Percentiles rank a stretch among this genome's conserved stretches.
phyloP scores from a whole-genome alignment of 2,888 invertebrate species.

The Dicyrtoma fusca region DNA sequence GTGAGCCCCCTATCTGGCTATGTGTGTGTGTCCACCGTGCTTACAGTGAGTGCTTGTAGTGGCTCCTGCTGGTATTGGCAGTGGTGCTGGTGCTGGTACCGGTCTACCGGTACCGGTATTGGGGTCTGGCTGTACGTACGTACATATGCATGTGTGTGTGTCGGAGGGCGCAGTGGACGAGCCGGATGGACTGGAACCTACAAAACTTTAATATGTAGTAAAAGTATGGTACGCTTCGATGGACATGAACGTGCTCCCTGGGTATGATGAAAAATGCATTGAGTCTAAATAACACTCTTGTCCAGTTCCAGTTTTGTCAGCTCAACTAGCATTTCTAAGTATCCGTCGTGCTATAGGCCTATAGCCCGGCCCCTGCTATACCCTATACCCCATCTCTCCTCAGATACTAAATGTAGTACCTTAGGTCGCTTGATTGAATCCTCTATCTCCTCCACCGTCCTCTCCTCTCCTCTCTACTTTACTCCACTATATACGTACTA shows the following conservation, averaged over 20 bases:
- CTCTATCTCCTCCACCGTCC: too few relatives aligned
- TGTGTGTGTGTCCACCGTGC: too few relatives aligned
- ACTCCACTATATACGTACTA: too few relatives aligned
- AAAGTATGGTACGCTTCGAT: conserved; percentile 21
- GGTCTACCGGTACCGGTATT: too few relatives aligned
- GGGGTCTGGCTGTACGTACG: not conserved
- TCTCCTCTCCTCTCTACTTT: too few relatives aligned
- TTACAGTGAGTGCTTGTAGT: too few relatives aligned
- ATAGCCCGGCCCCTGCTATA: not conserved
- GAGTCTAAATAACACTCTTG: conserved; percentile 32
- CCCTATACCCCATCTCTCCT: too few relatives aligned
- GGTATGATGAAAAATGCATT: conserved; percentile 39
- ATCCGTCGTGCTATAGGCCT: not conserved
- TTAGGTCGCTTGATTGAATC: too few relatives aligned
- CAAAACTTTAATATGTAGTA: conserved; percentile 27
- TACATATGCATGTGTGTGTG: not conserved
- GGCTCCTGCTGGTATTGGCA: too few relatives aligned
- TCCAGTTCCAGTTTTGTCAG: conserved; percentile 22
- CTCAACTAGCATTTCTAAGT: not conserved
- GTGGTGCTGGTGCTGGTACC: too few relatives aligned
- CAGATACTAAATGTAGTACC: too few relatives aligned
- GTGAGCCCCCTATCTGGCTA: too few relatives aligned
- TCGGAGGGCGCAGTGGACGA: conserved; percentile 1
- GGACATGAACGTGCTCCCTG: conserved; percentile 24
- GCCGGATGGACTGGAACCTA: not conserved